Evolutionary conservation across 2,888 invertebrate genomes (phyloP), one percentile per base, ranked within the genome.

Genomic region (Troides oblongomaculatus): DNA sequence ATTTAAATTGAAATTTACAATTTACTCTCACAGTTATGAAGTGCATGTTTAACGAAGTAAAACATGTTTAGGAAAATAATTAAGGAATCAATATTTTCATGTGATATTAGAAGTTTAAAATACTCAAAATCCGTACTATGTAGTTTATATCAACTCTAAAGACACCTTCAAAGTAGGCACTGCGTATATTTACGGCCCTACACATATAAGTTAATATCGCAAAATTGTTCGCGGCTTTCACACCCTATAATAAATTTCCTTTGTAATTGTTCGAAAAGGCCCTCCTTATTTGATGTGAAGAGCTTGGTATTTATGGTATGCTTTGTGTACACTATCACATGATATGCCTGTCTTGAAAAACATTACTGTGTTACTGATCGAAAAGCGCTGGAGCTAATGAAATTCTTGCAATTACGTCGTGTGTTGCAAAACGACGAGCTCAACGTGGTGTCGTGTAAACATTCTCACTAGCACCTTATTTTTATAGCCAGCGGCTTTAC

Each of bases 241-340:
- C 70, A 72, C 71, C 71, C 76, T 74, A 69, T 81, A 83, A 86
- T 88, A 86, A 86, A 86, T 85, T 83, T 78, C 78, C 72, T 78
- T 82, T 88, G 72, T 75, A 89, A 90, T 89, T 90, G 89, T 90
- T 83, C 83, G 80, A 77, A 82, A 77, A 81, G 81, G 72, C 79
- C 84, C 83, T 82, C 81, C 84, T 84, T 86, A 88, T 87, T 85
- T 84, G 84, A 88, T 89, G 87, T 89, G 87, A 87, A 89, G 89
- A 86, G 83, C 78, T 76, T 80, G 79, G 83, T 81, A 91, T 91
- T 91, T 90, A 91, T 90, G 83, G 82, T 53, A 53, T 18, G 46
- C 46, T 46, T 46, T 46, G 46, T 46, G 46, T 46, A 46, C 46
- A 12, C 46, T 46, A 46, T 46, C 14, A 46, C 14, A 46, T 46